Conservation (phyloP, 1,140 invertebrate species). For the roundworm (Caenorhabditis elegans) region DNA sequence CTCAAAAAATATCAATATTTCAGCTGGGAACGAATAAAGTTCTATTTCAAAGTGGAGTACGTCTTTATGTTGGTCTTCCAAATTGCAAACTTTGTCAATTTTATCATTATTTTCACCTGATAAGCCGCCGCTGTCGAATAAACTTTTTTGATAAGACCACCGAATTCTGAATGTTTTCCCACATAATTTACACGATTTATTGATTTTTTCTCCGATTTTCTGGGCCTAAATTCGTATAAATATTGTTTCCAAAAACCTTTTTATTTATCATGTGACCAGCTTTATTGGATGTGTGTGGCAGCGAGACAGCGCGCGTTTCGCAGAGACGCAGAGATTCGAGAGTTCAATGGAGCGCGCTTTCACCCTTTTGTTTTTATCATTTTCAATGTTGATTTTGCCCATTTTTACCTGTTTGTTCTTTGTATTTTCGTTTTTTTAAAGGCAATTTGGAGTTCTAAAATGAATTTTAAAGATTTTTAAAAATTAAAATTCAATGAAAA, state of each 20-base stretch:
- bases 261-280: slow-evolving; percentile 6
- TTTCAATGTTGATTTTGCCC: not conserved
- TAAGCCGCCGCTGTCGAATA: not conserved
- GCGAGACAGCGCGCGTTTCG: not conserved
- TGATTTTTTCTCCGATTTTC: no score
- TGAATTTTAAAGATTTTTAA: no score
- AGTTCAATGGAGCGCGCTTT: not conserved
- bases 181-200: not conserved
- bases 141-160: not conserved
- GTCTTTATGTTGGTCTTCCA: slow-evolving; percentile 5
- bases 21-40: slow-evolving; percentile 3
- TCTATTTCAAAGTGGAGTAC: slow-evolving; percentile 16
- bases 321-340: not conserved
- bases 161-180: not conserved
- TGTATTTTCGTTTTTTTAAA: not conserved
- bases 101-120: slow-evolving; percentile 16
- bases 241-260: no score
- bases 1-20: not conserved
- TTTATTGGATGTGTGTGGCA: not conserved
- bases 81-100: slow-evolving; percentile 31
- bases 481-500: no score
- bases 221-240: no score
- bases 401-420: not conserved
- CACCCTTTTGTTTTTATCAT: not conserved
- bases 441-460: no score